Base-by-base conservation (phyloP, 2,888 invertebrate species). In the Chloromyia formosa region DNA sequence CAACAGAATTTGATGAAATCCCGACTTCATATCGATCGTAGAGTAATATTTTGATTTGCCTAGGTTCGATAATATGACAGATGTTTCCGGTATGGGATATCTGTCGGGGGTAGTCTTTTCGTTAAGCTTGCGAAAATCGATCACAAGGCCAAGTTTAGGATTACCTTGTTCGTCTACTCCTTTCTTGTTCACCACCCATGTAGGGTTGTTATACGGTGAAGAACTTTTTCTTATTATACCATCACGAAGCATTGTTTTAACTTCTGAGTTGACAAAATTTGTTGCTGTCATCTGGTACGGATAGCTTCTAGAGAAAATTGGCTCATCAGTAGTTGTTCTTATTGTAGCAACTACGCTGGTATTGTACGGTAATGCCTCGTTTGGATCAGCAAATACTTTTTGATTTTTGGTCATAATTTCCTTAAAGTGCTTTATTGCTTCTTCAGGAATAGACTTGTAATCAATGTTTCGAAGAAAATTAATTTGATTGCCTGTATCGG, bases 261-360 rank as follows among this genome's bases (percentile, higher is more conserved):
- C 23, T 54, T 68, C 54, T 7, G 49, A 49, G 49, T 49, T 49
- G 10, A 49, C 49, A 49, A 49, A 49, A 2, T 49, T 49, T 3
- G 49, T 49, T n/a, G 54, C 20, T 1, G 27, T n/a, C 68, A 68
- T 68, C 14, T 27, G 49, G n/a, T 53, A 68, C 10, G 68, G 68
- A 53, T 53, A 68, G 3, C 16, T 16, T 53, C 16, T 68, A 14
- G 66, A 66, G 16, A 42, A 66, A 18, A 66, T 22, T 12, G 49
- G 49, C 10, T 49, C 49, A 49, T 49, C 49, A 49, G 49, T 49
- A 7, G 49, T 49, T 5, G 49, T 49, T n/a, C 10, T 49, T n/a
- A 49, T 49, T 49, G 5, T 49, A 49, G 49, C 49, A 49, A 49
- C 49, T 49, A 49, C 49, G 10, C 10, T 49, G 10, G 49, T 49